Evolutionary conservation across 2,888 invertebrate genomes (phyloP), one percentile per base, ranked within the genome.

Genomic region (Iselma pallidipennis): DNA sequence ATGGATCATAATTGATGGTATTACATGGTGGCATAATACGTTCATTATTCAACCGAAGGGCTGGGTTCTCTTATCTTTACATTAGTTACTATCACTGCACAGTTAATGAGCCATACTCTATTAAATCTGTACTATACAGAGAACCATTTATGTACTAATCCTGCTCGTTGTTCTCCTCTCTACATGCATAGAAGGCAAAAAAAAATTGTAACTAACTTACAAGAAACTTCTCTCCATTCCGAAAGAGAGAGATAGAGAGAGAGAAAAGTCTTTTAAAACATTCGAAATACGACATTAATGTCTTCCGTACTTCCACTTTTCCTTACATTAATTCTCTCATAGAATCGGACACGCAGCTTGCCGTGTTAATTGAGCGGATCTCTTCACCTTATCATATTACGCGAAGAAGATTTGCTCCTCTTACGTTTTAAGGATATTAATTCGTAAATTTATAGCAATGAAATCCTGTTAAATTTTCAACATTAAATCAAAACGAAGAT

Each of bases 331-430:
- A 63, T 63, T 56, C 59, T 63, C 45, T 45, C 54, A 54, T 57
- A 57, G 59, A 63, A 59, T 63, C 54, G 63, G 68, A 66, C 68
- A 68, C 65, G 66, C 68, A 59, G 66, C 67, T 66, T 67, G 66
- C 64, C 59, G 66, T 61, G 66, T 59, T 70, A 70, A 70, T 70
- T 70, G 68, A 67, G 68, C 66, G 67, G 56, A 67, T 68, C 70
- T 63, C 63, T 63, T 57, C 60, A 67, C 68, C 67, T 69, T 67
- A 66, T 69, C 67, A 66, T 66, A 65, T 69, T 66, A 65, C 66
- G 57, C 63, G 60, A 64, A 45, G 59, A 65, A 55, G 63, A 66
- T 69, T 69, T 61, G 61, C 45, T 45, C 21, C 45, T 45, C 21
- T 66, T 66, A 65, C 61, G 59, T 55, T 57, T 58, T 61, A 60